Evolutionary conservation across 2,797 vertebrate species (phyloP).

Genomic region (Thripadectes ignobilis): DNA sequence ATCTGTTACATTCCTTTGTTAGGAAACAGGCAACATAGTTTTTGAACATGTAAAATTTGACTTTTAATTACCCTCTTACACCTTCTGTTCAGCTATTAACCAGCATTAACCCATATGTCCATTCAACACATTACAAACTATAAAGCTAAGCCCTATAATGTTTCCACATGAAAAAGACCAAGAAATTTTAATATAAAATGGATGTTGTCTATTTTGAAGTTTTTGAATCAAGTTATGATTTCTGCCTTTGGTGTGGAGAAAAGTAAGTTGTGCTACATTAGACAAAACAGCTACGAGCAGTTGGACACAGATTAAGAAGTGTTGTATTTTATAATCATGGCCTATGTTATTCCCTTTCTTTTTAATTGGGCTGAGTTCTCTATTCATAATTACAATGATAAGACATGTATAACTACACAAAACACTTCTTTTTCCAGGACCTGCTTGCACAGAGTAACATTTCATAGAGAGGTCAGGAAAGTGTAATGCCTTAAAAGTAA

Average conservation of each 20-base stretch:
- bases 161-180: background rate
- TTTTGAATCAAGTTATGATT: background rate
- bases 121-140: background rate
- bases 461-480: background rate
- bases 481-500: background rate
- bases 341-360: background rate
- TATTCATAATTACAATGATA: background rate
- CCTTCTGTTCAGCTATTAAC: conserved; percentile 23
- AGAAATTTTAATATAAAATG: background rate
- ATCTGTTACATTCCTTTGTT: conserved; percentile 48
- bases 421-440: background rate
- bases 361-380: background rate
- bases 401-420: background rate
- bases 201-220: background rate
- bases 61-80: conserved; percentile 49
- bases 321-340: background rate
- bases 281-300: background rate
- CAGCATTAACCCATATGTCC: background rate
- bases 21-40: conserved; percentile 28
- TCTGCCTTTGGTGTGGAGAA: background rate
- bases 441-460: background rate
- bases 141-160: background rate
- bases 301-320: background rate
- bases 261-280: background rate
- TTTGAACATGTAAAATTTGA: conserved; percentile 40